These are phyloP conservation scores for Cryptomyrus ogoouensis DNA, from an alignment of 2,113 vertebrate genomes.

Conservation along the genomic window DNA sequence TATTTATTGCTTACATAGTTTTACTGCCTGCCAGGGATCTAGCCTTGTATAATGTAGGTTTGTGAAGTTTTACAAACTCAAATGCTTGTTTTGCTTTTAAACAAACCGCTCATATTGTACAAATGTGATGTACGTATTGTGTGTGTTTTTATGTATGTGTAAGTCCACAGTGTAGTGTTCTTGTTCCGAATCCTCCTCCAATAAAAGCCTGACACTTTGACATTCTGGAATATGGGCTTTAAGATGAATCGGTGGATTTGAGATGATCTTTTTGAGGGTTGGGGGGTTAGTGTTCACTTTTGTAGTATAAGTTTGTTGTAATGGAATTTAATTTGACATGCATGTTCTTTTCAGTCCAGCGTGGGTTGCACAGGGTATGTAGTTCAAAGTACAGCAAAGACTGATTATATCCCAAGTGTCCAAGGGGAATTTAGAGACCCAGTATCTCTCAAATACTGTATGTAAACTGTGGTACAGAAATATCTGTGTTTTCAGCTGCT, in stretches of 20 bases:
- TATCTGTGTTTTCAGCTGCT: background rate
- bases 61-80: background rate
- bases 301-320: background rate
- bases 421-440: background rate
- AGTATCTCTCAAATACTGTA: background rate
- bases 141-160: background rate
- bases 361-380: background rate
- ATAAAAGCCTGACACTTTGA: background rate
- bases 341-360: background rate
- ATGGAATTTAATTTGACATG: background rate
- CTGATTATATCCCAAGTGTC: background rate
- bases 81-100: background rate
- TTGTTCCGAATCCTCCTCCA: background rate
- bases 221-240: background rate
- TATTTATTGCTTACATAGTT: background rate
- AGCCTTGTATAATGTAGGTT: background rate
- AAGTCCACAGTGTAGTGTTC: background rate
- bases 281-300: background rate
- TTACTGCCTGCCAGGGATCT: background rate
- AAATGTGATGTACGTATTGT: background rate
- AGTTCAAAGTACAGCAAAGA: background rate
- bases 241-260: background rate
- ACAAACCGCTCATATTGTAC: background rate
- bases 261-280: background rate
- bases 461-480: background rate